Percentiles rank a stretch among this genome's conserved stretches.
These are phyloP conservation scores for Lontra canadensis DNA, from an alignment of 2,113 vertebrate genomes.

Conservation along the genomic window DNA sequence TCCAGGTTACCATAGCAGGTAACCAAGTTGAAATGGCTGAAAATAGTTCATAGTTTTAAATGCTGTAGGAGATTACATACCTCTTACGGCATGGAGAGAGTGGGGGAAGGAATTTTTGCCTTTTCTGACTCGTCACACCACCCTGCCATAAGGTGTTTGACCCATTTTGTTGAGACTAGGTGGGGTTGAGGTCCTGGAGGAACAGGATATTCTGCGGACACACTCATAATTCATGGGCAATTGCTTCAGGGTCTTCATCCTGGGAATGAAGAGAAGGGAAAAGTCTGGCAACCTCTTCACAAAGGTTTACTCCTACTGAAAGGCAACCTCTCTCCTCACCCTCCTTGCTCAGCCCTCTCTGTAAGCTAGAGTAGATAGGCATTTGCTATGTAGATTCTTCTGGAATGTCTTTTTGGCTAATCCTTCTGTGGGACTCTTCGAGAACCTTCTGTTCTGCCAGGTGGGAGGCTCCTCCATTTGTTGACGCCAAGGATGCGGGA, in stretches of 20 bases:
- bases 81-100: not conserved
- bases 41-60: not conserved
- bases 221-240: not conserved
- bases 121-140: not conserved
- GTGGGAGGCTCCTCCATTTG: not conserved
- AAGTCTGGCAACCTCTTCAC: not conserved
- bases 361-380: not conserved
- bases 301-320: not conserved
- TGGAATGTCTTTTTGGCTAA: not conserved
- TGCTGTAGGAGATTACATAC: not conserved
- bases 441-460: not conserved
- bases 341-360: not conserved
- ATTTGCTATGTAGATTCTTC: not conserved
- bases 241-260: not conserved
- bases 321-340: not conserved
- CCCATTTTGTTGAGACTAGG: not conserved
- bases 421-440: not conserved
- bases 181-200: not conserved
- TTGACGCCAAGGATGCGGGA: not conserved
- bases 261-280: not conserved
- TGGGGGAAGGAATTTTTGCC: not conserved
- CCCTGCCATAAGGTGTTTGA: not conserved
- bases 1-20: slow-evolving; percentile 82
- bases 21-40: slow-evolving; percentile 44
- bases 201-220: not conserved